Conservation (phyloP, 2,888 invertebrate species). For the Myathropa florea region DNA sequence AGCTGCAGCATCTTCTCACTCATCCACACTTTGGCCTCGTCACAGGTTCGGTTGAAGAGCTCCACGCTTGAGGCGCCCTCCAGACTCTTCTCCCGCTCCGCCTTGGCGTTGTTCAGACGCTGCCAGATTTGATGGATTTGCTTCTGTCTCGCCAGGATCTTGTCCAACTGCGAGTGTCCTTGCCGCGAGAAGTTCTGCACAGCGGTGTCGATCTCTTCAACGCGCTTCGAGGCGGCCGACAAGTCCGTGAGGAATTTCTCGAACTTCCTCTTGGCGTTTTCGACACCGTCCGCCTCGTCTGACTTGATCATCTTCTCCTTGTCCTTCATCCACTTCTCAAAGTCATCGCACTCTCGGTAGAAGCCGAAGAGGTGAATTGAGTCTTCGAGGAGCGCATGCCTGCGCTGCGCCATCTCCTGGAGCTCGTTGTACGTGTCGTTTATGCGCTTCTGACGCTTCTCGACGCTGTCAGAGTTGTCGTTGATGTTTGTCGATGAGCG, state of each 20-base stretch:
- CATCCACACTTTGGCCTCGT: conserved; percentile 99
- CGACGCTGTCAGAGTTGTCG: conserved; percentile 88
- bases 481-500: conserved; percentile 80
- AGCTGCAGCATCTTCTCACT: conserved; percentile 95
- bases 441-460: conserved; percentile 89
- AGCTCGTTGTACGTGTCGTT: conserved; percentile 91
- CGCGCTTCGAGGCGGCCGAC: conserved; percentile 94
- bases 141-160: conserved; percentile 88
- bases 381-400: conserved; percentile 93
- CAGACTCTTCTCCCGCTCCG: conserved; percentile 93
- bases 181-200: conserved; percentile 92
- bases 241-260: conserved; percentile 98
- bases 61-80: conserved; percentile 97
- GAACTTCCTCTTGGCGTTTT: conserved; percentile 95
- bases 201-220: conserved; percentile 93
- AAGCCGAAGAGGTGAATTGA: conserved; percentile 95
- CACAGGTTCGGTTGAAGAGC: conserved; percentile 96
- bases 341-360: conserved; percentile 98
- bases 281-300: conserved; percentile 93
- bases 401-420: conserved; percentile 88
- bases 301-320: conserved; percentile 93
- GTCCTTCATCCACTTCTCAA: conserved; percentile 98
- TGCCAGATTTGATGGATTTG: conserved; percentile 96
- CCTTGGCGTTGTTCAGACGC: conserved; percentile 90
- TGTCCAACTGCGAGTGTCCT: conserved; percentile 92